Conservation (phyloP, 1,140 invertebrate species). For the Radopholus similis region DNA sequence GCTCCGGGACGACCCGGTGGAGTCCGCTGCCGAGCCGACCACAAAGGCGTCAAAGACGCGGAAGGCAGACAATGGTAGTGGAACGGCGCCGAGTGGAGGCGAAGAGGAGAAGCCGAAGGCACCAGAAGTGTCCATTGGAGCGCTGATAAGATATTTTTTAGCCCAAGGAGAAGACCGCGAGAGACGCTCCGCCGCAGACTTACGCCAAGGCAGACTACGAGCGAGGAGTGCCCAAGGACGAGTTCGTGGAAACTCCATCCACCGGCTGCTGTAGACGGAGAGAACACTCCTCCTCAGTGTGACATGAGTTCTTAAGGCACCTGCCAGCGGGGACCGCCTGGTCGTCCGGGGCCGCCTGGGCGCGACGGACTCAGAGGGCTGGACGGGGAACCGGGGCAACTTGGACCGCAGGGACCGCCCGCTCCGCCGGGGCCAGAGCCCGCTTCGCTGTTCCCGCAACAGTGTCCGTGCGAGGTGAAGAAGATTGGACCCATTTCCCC, state of each 20-base stretch:
- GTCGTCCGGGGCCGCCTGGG: slow-evolving; percentile 39
- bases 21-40: background rate
- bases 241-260: slow-evolving; percentile 51
- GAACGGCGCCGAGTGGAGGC: slow-evolving; percentile 1
- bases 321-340: slow-evolving; percentile 46
- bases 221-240: slow-evolving; percentile 25
- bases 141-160: background rate
- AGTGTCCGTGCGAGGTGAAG: slow-evolving; percentile 47
- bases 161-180: background rate
- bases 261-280: slow-evolving; percentile 39
- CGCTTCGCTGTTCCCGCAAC: slow-evolving; percentile 36
- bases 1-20: slow-evolving; percentile 46
- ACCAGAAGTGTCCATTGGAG: background rate
- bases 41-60: background rate
- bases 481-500: background rate
- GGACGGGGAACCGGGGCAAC: slow-evolving; percentile 43
- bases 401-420: slow-evolving; percentile 43
- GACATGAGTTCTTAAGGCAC: slow-evolving; percentile 16
- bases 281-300: background rate
- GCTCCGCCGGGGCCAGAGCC: slow-evolving; percentile 43
- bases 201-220: slow-evolving; percentile 7
- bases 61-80: background rate
- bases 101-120: background rate
- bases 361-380: slow-evolving; percentile 42
- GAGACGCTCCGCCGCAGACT: slow-evolving; percentile 6